Evolutionary conservation across 23 tunicate genomes (phyloP), one percentile per base, ranked within the genome.

Genomic region (Halocynthia aurantium): DNA sequence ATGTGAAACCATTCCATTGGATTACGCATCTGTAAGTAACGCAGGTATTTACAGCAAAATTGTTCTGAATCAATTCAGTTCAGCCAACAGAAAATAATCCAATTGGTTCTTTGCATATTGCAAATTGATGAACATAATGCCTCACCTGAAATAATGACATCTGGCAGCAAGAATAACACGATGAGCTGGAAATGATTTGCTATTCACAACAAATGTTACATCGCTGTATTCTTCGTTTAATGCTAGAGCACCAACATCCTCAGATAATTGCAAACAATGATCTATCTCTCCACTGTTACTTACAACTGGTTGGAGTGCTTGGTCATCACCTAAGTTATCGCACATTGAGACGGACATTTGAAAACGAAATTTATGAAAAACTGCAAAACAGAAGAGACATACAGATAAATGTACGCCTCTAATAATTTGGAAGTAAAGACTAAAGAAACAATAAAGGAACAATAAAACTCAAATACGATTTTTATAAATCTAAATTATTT

Each of bases 121-220:
- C 64, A 60, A 60, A 17, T 17, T 60, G n/a, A 60, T 15, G 17
- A 60, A 15, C n/a, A 17, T 60, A 17, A 15, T 60, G n/a, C 64
- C 57, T 5, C 6, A 74, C 78, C 78, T 74, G 84, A 92, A 92
- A 75, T 92, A 92, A 44, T 74, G 65, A 74, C 98, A 85, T 73
- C 98, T 66, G 53, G 92, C 84, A n/a, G 98, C 98, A 8, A 92
- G 72, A 67, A 92, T 86, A 22, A 86, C 92, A n/a, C 87, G 67
- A 61, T 92, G 98, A 7, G 98, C 98, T 50, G 88, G 87, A 75
- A 92, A 86, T 6, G 62, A 52, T 67, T 77, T 67, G 19, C 81
- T 83, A 7, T 82, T 88, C 9, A 96, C 93, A 52, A 89, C 82
- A 75, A 96, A 96, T 6, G 88, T 82, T 21, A 96, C 93, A 72